A percentile compares a stretch with the other conserved stretches of the same genome.
phyloP scores from a whole-genome alignment of 2,113 vertebrate genomes.

The Condylura cristata region DNA sequence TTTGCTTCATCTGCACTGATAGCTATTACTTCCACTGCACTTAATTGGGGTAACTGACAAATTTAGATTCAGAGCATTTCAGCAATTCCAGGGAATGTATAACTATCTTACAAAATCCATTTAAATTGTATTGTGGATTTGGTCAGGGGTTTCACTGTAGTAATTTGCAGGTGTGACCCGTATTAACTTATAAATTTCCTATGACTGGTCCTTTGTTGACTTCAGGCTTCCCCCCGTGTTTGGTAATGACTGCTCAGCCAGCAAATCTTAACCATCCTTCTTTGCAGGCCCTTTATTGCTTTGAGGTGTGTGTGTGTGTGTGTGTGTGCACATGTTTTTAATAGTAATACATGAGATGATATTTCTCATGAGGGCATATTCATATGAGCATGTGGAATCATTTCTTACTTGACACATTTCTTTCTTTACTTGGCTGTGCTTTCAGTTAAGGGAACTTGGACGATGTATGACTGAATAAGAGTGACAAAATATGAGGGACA shows the following conservation, averaged over 20 bases:
- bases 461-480: neutral
- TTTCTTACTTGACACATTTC: conserved; percentile 24
- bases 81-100: conserved; percentile 59
- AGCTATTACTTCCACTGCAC: conserved; percentile 8
- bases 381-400: neutral
- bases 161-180: conserved; percentile 71
- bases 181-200: conserved; percentile 78
- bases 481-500: neutral
- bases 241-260: conserved; percentile 68
- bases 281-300: conserved; percentile 75
- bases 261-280: conserved; percentile 61
- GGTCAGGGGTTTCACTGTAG: conserved; percentile 67
- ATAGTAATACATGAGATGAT: neutral
- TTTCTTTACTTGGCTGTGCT: conserved; percentile 10
- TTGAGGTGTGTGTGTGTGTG: neutral
- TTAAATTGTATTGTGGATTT: conserved; percentile 58
- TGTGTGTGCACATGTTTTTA: neutral
- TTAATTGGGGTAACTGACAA: conserved; percentile 64
- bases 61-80: conserved; percentile 58
- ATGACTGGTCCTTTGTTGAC: conserved; percentile 70
- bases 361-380: conserved; percentile 52
- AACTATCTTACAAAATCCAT: conserved; percentile 65
- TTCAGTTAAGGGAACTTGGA: neutral
- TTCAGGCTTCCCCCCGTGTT: conserved; percentile 34
- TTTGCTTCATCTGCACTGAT: neutral